Evolutionary conservation across 2,797 vertebrate species (phyloP).

Genomic region (Basileuterus tristriatus): DNA sequence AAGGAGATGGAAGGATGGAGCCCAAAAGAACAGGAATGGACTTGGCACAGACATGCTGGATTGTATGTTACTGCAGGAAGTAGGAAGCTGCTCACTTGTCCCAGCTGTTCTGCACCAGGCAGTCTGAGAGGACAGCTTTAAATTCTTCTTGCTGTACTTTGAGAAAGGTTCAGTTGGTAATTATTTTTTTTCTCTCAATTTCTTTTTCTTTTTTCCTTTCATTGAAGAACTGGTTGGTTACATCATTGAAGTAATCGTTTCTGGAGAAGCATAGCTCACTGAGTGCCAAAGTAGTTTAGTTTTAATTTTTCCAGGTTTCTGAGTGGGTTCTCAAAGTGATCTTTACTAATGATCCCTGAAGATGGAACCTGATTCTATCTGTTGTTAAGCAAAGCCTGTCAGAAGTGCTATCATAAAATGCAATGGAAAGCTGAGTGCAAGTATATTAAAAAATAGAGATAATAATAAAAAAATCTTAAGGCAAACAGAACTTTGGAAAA

Average conservation of each 20-base stretch:
- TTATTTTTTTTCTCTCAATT: constrained; percentile 1
- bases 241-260: neutral
- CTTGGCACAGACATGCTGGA: neutral
- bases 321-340: constrained; percentile 1
- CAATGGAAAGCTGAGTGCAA: neutral
- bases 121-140: neutral
- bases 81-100: neutral
- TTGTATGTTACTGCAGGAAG: neutral
- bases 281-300: constrained; percentile 10
- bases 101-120: neutral
- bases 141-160: neutral
- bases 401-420: neutral
- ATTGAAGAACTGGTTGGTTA: constrained; percentile 5
- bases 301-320: constrained; percentile 37
- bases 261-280: constrained; percentile 19
- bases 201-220: neutral
- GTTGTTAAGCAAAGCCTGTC: neutral
- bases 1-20: neutral
- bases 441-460: neutral
- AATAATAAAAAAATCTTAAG: neutral
- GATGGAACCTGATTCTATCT: neutral
- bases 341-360: constrained; percentile 29
- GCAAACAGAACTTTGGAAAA: neutral
- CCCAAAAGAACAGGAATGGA: neutral
- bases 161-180: neutral